A percentile compares a stretch with the other conserved stretches of the same genome.
Evolutionary conservation across 2,797 vertebrate species (phyloP).

Genomic region (Aphelocoma californica): DNA sequence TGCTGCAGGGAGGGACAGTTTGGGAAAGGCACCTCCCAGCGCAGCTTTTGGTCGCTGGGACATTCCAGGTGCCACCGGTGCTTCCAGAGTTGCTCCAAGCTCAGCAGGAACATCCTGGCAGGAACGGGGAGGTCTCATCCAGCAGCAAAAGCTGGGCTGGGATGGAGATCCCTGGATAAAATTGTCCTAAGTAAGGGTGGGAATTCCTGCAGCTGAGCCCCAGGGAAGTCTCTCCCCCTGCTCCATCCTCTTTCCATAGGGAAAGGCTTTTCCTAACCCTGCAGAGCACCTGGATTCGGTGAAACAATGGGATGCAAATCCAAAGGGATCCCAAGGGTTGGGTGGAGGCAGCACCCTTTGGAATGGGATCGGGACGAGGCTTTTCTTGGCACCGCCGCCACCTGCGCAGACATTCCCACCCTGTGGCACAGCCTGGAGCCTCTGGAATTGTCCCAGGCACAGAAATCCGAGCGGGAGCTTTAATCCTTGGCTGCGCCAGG

Average conservation of each 20-base stretch:
- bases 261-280: background rate
- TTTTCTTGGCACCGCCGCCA: rapidly evolving
- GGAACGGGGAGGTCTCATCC: background rate
- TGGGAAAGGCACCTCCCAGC: background rate
- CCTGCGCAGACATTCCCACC: background rate
- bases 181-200: background rate
- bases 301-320: background rate
- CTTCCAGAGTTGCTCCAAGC: background rate
- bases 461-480: background rate
- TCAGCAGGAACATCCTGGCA: background rate
- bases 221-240: background rate
- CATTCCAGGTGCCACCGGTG: too few species aligned
- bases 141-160: background rate
- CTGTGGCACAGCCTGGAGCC: background rate
- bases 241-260: background rate
- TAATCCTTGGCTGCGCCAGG: slow-evolving; percentile 19
- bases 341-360: background rate
- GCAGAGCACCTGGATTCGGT: background rate
- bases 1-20: background rate
- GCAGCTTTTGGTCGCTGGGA: background rate
- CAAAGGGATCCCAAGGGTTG: background rate
- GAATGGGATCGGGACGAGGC: background rate
- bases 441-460: background rate
- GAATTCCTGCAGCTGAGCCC: background rate
- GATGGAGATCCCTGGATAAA: background rate